phyloP scores from a whole-genome alignment of 2,113 vertebrate genomes.

The Rhinogobius similis region DNA sequence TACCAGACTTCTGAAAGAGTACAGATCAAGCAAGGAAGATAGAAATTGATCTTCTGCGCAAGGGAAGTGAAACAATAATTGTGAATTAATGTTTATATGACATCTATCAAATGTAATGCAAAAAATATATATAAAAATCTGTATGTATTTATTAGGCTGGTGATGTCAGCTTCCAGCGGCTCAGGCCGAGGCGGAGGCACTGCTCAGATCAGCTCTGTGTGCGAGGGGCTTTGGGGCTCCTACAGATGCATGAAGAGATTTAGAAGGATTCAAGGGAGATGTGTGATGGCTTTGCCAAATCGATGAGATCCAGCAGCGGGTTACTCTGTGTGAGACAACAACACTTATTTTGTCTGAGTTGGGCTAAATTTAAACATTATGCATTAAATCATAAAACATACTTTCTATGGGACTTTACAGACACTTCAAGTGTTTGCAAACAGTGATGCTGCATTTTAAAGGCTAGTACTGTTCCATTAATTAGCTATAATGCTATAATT shows the following conservation, averaged over 20 bases:
- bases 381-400: not conserved
- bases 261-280: conserved; percentile 36
- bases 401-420: not conserved
- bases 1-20: not conserved
- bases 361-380: not conserved
- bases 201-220: conserved; percentile 38
- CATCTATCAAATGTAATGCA: not conserved
- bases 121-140: not conserved
- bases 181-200: conserved; percentile 22
- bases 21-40: not conserved
- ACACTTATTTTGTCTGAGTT: conserved; percentile 10
- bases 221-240: conserved; percentile 37
- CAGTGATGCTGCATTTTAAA: no score
- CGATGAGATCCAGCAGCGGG: conserved; percentile 13
- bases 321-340: conserved; percentile 7
- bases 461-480: not conserved
- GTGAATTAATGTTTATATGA: not conserved
- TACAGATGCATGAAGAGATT: conserved; percentile 42
- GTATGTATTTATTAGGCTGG: conserved; percentile 33
- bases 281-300: conserved; percentile 31
- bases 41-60: not conserved
- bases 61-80: no score
- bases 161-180: conserved; percentile 24
- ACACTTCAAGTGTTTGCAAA: no score
- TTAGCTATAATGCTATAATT: no score